A percentile compares a stretch with the other conserved stretches of the same genome.
Evolutionary conservation across 2,113 vertebrate genomes (phyloP).

Genomic region (Turnix velox): DNA sequence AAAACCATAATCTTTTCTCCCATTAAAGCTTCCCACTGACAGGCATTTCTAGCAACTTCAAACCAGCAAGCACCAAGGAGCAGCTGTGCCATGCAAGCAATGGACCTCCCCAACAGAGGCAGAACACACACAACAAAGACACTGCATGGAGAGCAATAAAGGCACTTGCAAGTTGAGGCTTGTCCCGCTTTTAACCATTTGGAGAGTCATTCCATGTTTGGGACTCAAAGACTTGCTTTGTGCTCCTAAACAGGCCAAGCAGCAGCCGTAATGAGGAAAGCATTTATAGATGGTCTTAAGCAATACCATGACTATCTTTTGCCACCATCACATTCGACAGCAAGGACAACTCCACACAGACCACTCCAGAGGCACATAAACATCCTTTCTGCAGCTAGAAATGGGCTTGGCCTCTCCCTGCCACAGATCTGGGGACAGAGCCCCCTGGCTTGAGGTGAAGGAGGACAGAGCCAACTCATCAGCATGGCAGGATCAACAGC

Average conservation of each 20-base stretch:
- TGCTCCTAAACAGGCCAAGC: neutral
- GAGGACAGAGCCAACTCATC: neutral
- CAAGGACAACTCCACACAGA: neutral
- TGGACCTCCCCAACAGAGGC: neutral
- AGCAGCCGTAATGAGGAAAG: neutral
- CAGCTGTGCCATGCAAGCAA: neutral
- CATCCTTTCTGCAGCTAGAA: neutral
- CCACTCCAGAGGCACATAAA: neutral
- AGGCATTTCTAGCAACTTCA: neutral
- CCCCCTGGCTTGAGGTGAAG: fast-evolving
- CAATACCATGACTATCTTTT: neutral
- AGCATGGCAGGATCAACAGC: fast-evolving
- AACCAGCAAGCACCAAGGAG: neutral
- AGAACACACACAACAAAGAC: neutral
- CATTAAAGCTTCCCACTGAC: neutral
- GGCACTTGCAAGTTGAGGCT: neutral
- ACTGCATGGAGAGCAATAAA: neutral
- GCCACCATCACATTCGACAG: neutral
- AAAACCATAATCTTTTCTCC: neutral
- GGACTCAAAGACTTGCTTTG: conserved; percentile 55
- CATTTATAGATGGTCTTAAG: neutral
- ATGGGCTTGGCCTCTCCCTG: fast-evolving
- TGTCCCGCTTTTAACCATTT: conserved; percentile 29
- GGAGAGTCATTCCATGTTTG: neutral
- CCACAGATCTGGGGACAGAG: neutral